Conservation (phyloP, 2,888 invertebrate species). For the Ophioninae sp. region DNA sequence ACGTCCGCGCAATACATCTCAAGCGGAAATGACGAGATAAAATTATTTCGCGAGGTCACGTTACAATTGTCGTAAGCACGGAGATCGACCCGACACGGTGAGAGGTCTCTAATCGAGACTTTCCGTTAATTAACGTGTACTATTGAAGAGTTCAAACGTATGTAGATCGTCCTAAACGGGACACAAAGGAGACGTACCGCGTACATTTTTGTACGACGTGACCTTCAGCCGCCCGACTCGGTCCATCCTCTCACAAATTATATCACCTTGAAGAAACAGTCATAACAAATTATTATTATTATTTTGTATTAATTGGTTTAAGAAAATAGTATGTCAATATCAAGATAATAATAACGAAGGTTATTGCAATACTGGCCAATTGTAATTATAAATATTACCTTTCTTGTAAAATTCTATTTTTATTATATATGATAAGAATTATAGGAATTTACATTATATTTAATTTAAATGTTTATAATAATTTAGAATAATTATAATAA, state of each 20-base stretch:
- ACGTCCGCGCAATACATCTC: neutral
- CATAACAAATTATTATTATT: neutral
- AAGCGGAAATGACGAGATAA: conserved; percentile 24
- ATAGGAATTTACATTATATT: too few species aligned
- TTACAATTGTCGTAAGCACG: conserved; percentile 40
- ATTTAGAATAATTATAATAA: too few species aligned
- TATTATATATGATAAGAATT: too few species aligned
- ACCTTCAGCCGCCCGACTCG: neutral
- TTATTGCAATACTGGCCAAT: too few species aligned
- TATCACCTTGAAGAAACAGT: neutral
- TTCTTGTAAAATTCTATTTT: too few species aligned
- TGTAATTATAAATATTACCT: too few species aligned
- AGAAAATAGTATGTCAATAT: too few species aligned
- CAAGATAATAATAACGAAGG: too few species aligned
- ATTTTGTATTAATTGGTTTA: too few species aligned
- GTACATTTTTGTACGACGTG: neutral
- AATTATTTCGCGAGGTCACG: conserved; percentile 51
- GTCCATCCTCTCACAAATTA: neutral
- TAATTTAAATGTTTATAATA: too few species aligned
- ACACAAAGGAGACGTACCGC: conserved; percentile 71
- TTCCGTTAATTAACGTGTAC: conserved; percentile 50
- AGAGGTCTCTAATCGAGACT: conserved; percentile 48
- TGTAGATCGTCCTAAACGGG: conserved; percentile 70
- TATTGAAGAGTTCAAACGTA: conserved; percentile 50
- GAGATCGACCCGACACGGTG: neutral